Percentiles rank a stretch among this genome's conserved stretches.
Conservation (phyloP, 2,888 invertebrate genomes). For the Thymelicus sylvestris region DNA sequence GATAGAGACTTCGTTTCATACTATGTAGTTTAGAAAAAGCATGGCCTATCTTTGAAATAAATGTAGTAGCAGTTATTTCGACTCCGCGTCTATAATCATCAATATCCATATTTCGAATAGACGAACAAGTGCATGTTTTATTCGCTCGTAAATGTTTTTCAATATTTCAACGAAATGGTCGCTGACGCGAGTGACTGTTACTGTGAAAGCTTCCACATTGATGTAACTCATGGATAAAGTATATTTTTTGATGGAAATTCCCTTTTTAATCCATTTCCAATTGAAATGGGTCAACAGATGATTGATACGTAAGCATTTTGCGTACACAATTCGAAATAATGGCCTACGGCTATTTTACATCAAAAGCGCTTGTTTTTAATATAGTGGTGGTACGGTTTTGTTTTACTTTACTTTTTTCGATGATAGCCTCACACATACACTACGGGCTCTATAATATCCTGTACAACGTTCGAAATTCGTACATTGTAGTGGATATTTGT, state of each 20-base stretch:
- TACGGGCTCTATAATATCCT: too few relatives aligned
- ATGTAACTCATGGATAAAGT: conserved; percentile 20
- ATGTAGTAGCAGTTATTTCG: background rate
- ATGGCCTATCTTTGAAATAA: conserved; percentile 6
- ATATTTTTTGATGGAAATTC: conserved; percentile 19
- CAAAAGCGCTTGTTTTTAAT: background rate
- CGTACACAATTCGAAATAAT: conserved; percentile 5
- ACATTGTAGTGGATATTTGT: too few relatives aligned
- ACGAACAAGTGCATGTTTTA: conserved; percentile 21
- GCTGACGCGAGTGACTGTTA: conserved; percentile 19
- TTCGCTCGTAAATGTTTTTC: conserved; percentile 26
- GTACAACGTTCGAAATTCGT: too few relatives aligned
- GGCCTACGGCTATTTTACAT: conserved; percentile 2
- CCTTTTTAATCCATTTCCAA: conserved; percentile 18
- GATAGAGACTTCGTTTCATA: background rate
- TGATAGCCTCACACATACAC: too few relatives aligned
- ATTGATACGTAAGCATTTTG: conserved; percentile 16
- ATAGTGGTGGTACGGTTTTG: background rate
- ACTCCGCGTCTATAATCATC: conserved; percentile 6
- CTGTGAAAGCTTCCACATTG: conserved; percentile 19
- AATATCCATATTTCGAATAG: conserved; percentile 16
- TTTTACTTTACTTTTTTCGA: background rate
- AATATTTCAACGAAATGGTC: conserved; percentile 22
- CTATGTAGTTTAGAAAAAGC: background rate
- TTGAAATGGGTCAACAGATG: conserved; percentile 14